Evolutionary conservation across 2,113 vertebrate species (phyloP).

Genomic region (Chloebia gouldiae): DNA sequence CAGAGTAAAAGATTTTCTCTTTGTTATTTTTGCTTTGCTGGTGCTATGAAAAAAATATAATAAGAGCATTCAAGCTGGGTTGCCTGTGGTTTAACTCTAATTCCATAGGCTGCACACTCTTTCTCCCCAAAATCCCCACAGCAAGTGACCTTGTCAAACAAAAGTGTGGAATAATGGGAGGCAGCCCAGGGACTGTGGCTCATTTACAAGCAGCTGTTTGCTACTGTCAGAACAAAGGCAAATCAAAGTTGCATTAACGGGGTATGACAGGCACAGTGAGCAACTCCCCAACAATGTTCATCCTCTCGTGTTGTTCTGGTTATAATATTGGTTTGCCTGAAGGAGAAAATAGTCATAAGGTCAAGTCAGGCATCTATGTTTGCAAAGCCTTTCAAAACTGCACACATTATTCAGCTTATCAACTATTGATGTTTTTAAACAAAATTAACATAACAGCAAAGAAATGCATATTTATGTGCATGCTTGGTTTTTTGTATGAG

Average conservation of each 20-base stretch:
- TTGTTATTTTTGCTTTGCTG: slow-evolving; percentile 74
- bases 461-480: not conserved
- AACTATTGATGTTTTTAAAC: not conserved
- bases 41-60: slow-evolving; percentile 71
- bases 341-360: slow-evolving; percentile 41
- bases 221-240: slow-evolving; percentile 84
- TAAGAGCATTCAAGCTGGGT: slow-evolving; percentile 81
- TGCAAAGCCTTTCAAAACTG: slow-evolving; percentile 36
- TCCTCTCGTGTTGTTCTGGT: slow-evolving; percentile 49
- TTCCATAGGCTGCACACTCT: slow-evolving; percentile 79
- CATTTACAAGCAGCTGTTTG: slow-evolving; percentile 95
- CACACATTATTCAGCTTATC: slow-evolving; percentile 7
- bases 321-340: slow-evolving; percentile 54
- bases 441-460: slow-evolving; percentile 2
- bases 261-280: slow-evolving; percentile 82
- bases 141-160: slow-evolving; percentile 88
- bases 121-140: slow-evolving; percentile 83
- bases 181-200: slow-evolving; percentile 77
- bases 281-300: slow-evolving; percentile 74
- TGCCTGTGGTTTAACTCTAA: slow-evolving; percentile 80
- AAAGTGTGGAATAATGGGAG: slow-evolving; percentile 84
- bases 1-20: slow-evolving; percentile 74
- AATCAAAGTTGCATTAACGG: slow-evolving; percentile 85
- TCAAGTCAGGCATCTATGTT: slow-evolving; percentile 38
- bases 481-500: not conserved